Base-by-base conservation (phyloP, 2,797 vertebrate genomes). In the Carapus acus region DNA sequence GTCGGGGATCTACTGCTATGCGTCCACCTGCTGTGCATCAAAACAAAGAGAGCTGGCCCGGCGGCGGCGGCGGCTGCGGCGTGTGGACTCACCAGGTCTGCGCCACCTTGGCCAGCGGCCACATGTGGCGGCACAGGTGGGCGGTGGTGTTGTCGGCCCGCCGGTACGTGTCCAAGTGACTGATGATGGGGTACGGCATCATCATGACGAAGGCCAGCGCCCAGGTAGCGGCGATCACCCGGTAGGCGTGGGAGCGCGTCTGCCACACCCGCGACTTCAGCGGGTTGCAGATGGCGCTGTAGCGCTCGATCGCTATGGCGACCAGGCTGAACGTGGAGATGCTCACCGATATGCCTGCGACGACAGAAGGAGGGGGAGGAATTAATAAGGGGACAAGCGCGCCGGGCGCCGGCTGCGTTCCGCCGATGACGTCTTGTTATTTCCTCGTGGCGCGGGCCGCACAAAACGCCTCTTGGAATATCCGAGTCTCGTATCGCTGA, bases 241-340 rank as follows among this genome's bases (percentile, higher is more conserved):
- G 89, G 69, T 87, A 90, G 4, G 95, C 94, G 0, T 98, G 95
- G n/a, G 95, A 96, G 8, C 91, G 91, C 0, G 95, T 98, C 84
- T 98, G 95, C 95, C 95, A 98, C 31, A 88, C 91, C 0, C 94
- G 87, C 0, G 95, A 94, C 80, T 94, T 92, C 69, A 98, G 79
- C 0, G 95, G 94, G 71, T 94, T 92, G 74, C 94, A 97, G 84
- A 97, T 97, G 77, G 94, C 95, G 22, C 92, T 96, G 86, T 97
- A 94, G 36, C 95, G 90, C 77, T 98, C 95, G 12, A 96, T 90
- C 43, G 95, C 93, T 17, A 98, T 97, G 84, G 94, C 95, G 74
- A 97, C 92, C 46, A 98, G 86, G 81, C 91, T 96, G 65, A 97
- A 93, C 4, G 94, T 97, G 66, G 95, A 97, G 56, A 97, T 95